Percentiles rank a stretch among this genome's conserved stretches.
Conservation (phyloP, 2,113 vertebrate species). For the Phasianus colchicus region DNA sequence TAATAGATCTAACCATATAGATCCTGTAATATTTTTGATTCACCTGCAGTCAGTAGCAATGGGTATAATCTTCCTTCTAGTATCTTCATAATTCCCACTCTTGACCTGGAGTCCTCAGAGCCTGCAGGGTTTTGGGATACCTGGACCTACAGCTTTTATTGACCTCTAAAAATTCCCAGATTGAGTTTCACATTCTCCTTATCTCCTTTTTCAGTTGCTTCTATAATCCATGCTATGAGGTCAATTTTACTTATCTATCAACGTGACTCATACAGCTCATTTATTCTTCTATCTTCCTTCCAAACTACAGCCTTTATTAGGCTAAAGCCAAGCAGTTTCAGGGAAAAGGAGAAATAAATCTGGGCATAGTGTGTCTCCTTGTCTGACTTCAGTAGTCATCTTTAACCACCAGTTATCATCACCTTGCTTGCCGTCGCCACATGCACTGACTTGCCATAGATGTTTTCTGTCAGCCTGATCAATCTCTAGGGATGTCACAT, state of each 20-base stretch:
- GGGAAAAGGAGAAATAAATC: background rate
- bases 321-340: background rate
- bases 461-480: background rate
- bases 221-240: background rate
- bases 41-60: background rate
- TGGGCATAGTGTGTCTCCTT: background rate
- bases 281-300: background rate
- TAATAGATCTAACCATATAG: background rate
- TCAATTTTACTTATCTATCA: background rate
- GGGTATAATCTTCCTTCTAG: background rate
- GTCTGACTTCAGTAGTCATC: background rate
- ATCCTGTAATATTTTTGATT: background rate
- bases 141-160: background rate
- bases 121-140: background rate
- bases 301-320: background rate
- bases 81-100: background rate
- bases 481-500: background rate
- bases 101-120: background rate
- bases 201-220: background rate
- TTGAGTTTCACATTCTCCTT: background rate
- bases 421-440: background rate
- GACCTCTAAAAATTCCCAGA: background rate
- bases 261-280: background rate
- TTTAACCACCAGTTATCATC: background rate
- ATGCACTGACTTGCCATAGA: background rate